Evolutionary conservation across 2,888 invertebrate genomes (phyloP).

Genomic region (Heliconius charithonia): DNA sequence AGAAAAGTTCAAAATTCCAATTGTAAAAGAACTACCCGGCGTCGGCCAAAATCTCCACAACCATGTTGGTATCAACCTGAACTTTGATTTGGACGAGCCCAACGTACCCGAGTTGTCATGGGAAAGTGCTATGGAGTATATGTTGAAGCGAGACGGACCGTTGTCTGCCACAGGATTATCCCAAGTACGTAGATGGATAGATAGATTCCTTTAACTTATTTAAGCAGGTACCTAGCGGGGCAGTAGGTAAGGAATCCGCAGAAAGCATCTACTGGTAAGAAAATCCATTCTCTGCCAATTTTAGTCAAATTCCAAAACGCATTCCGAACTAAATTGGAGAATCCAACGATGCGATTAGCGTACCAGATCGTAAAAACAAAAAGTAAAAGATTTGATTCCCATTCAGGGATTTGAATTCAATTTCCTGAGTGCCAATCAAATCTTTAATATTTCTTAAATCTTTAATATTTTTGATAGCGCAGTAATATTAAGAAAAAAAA

Average conservation of each 20-base stretch:
- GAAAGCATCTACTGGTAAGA: not conserved
- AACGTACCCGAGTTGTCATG: slow-evolving; percentile 84
- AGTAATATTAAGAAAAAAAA: no score
- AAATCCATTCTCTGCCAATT: not conserved
- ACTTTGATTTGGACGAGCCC: slow-evolving; percentile 81
- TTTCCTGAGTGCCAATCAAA: no score
- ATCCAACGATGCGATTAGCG: not conserved
- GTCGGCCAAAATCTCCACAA: slow-evolving; percentile 88
- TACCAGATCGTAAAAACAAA: not conserved
- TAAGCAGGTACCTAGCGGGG: no score
- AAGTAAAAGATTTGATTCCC: no score
- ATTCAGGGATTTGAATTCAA: no score
- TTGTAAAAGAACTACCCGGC: slow-evolving; percentile 85
- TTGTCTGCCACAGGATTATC: slow-evolving; percentile 86
- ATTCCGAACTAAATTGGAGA: not conserved
- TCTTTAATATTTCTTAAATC: no score
- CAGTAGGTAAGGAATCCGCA: no score
- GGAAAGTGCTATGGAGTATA: slow-evolving; percentile 85
- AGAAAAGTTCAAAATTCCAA: slow-evolving; percentile 82
- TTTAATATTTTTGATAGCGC: no score
- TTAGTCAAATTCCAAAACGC: no score
- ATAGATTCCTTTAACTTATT: not conserved
- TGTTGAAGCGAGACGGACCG: slow-evolving; percentile 84
- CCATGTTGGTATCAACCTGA: slow-evolving; percentile 85
- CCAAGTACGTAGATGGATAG: slow-evolving; percentile 71